Conservation (phyloP, 2,888 invertebrate species). For the Lutraria lutraria region DNA sequence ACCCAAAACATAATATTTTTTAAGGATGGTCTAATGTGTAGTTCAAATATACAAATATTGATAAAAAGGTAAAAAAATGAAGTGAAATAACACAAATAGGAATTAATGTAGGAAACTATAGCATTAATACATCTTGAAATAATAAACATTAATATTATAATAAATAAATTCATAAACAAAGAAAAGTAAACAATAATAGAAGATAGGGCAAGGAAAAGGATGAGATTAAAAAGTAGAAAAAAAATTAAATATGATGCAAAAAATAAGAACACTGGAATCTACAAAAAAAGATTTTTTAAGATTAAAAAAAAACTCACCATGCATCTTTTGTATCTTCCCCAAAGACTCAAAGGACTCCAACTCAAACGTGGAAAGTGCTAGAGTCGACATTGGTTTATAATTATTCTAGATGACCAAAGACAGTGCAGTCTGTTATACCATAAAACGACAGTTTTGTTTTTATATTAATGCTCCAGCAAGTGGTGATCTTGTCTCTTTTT, state of each 20-base stretch:
- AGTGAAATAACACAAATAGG: neutral
- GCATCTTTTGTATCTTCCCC: neutral
- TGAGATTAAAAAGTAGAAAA: neutral
- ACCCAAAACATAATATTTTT: too few relatives aligned
- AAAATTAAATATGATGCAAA: neutral
- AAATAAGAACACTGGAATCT: neutral
- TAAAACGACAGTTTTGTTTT: neutral
- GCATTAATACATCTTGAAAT: too few relatives aligned
- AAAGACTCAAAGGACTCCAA: neutral
- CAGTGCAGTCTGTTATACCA: neutral
- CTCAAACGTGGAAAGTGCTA: neutral
- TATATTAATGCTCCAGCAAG: neutral
- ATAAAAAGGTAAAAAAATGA: neutral
- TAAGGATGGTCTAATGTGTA: too few relatives aligned
- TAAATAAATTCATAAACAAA: neutral
- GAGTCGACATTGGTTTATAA: conserved; percentile 21
- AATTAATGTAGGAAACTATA: neutral
- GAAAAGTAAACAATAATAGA: neutral
- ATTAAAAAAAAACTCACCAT: neutral
- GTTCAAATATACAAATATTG: too few relatives aligned
- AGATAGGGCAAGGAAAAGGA: neutral
- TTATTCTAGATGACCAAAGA: neutral
- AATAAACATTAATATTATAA: too few relatives aligned
- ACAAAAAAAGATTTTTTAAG: neutral
- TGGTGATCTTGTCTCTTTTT: neutral